A percentile compares a stretch with the other conserved stretches of the same genome.
These are phyloP conservation scores for Osmerus mordax DNA, from an alignment of 2,113 vertebrate genomes.

Conservation along the genomic window DNA sequence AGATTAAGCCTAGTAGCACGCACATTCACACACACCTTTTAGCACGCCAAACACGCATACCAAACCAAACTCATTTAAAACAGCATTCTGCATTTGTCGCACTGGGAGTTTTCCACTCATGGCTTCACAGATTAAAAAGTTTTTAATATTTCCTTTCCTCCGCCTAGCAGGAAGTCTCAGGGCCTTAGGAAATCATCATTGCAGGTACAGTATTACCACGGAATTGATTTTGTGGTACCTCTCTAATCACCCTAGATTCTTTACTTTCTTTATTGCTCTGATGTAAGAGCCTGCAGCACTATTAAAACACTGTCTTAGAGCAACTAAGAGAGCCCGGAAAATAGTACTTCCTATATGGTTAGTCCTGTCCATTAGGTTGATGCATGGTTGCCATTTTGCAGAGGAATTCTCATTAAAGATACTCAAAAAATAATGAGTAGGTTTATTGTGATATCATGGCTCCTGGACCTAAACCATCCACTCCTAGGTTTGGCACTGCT, in stretches of 20 bases:
- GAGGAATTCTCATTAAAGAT: no score
- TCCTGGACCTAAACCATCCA: not conserved
- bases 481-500: no score
- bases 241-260: constrained; percentile 51
- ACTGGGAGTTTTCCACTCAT: constrained; percentile 2
- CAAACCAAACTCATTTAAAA: constrained; percentile 27
- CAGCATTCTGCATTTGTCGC: constrained; percentile 33
- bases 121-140: constrained; percentile 33
- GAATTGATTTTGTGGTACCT: constrained; percentile 47
- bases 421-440: no score
- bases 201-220: constrained; percentile 13
- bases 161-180: constrained; percentile 8
- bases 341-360: not conserved
- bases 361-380: not conserved
- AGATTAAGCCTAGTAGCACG: no score
- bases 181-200: constrained; percentile 47
- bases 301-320: not conserved
- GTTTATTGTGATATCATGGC: no score
- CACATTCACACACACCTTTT: constrained; percentile 3
- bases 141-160: constrained; percentile 29
- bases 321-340: no score
- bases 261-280: constrained; percentile 41
- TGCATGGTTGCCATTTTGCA: not conserved
- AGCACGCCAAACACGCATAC: constrained; percentile 20
- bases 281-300: constrained; percentile 29